These are phyloP conservation scores for Dorcus parallelipipedus DNA, from an alignment of 2,888 invertebrate genomes.

Conservation along the genomic window DNA sequence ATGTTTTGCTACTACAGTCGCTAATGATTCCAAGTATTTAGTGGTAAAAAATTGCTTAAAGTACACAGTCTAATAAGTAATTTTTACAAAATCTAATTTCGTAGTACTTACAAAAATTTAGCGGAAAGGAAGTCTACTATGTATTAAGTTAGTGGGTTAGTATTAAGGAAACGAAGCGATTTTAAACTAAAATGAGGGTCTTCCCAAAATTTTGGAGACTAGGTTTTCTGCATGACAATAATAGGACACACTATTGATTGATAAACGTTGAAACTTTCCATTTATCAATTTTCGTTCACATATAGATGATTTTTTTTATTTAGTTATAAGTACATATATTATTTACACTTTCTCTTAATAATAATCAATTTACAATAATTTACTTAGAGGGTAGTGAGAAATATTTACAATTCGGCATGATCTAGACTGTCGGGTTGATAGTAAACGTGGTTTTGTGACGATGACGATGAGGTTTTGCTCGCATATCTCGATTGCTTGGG, in stretches of 20 bases:
- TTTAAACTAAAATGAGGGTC: no score
- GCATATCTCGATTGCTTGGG: conserved; percentile 43
- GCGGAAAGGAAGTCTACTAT: background rate
- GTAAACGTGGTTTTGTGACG: conserved; percentile 37
- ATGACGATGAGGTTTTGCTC: conserved; percentile 16
- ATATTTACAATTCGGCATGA: conserved; percentile 48
- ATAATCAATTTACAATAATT: conserved; percentile 9
- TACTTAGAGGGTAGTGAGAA: background rate
- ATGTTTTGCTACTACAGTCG: conserved; percentile 1
- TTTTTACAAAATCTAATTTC: background rate
- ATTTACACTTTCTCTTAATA: conserved; percentile 6
- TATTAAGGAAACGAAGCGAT: no score
- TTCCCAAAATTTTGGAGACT: background rate
- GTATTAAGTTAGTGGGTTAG: no score
- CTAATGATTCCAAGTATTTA: background rate
- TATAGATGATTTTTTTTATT: background rate
- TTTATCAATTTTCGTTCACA: background rate
- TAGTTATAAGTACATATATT: conserved; percentile 6
- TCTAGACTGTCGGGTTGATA: conserved; percentile 45
- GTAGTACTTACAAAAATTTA: background rate
- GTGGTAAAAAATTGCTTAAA: background rate
- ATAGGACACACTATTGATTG: background rate
- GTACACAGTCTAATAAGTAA: background rate
- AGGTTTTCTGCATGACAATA: background rate
- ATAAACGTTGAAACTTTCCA: background rate